Conservation (phyloP, 2,888 invertebrate genomes). For the Melolontha melolontha region DNA sequence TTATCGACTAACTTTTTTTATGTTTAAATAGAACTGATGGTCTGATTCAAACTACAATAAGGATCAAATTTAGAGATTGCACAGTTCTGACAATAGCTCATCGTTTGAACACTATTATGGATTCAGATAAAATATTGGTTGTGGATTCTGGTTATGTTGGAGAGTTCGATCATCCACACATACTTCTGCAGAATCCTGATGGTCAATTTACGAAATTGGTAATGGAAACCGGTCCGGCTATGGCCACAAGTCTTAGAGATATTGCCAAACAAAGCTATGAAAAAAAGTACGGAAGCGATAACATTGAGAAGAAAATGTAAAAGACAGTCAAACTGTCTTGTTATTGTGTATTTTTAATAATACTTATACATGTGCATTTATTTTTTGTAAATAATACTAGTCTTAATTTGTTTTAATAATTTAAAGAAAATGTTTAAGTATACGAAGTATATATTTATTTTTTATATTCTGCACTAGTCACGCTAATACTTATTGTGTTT, state of each 20-base stretch:
- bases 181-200: conserved; percentile 68
- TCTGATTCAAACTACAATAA: conserved; percentile 82
- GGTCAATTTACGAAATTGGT: conserved; percentile 77
- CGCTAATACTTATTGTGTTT: too few relatives aligned
- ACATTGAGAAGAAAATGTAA: conserved; percentile 5
- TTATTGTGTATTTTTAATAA: background rate
- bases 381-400: too few relatives aligned
- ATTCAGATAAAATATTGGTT: conserved; percentile 84
- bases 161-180: conserved; percentile 84
- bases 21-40: conserved; percentile 77
- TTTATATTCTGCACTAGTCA: too few relatives aligned
- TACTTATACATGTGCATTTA: too few relatives aligned
- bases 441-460: too few relatives aligned
- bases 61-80: conserved; percentile 78
- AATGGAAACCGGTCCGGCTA: conserved; percentile 73
- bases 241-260: conserved; percentile 50
- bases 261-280: conserved; percentile 45
- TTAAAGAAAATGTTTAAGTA: too few relatives aligned
- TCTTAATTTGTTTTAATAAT: too few relatives aligned
- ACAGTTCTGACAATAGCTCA: conserved; percentile 88
- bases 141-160: conserved; percentile 81
- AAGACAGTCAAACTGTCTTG: background rate
- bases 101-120: conserved; percentile 85
- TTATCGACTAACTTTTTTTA: background rate
- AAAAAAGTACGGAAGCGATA: conserved; percentile 58